These are phyloP conservation scores for Drosophila arawakana DNA, from an alignment of 1,140 invertebrate genomes.

Conservation along the genomic window DNA sequence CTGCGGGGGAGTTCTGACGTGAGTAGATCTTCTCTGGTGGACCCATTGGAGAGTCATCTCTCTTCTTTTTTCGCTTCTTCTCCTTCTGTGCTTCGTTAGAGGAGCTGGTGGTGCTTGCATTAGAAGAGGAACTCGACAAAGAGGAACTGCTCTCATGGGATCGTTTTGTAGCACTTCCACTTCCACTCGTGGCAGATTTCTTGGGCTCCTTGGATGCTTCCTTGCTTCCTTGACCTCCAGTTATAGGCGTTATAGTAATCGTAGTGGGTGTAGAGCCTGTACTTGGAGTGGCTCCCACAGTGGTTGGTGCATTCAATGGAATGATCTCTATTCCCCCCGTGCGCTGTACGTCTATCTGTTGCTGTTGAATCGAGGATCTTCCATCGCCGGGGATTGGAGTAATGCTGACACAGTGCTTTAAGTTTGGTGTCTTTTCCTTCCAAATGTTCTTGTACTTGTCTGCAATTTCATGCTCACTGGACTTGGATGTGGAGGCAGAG, in stretches of 20 bases:
- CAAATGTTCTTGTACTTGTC: constrained; percentile 83
- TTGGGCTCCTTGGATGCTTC: constrained; percentile 50
- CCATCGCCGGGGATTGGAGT: constrained; percentile 71
- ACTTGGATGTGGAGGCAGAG: constrained; percentile 19
- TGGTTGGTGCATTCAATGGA: constrained; percentile 82
- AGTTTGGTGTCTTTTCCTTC: constrained; percentile 78
- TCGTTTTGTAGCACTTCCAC: constrained; percentile 46
- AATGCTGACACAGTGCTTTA: constrained; percentile 76
- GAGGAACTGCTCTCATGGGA: constrained; percentile 54
- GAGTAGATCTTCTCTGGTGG: constrained; percentile 90
- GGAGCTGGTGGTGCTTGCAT: constrained; percentile 72
- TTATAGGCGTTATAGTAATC: constrained; percentile 93
- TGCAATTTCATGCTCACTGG: constrained; percentile 73
- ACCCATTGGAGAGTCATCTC: constrained; percentile 91
- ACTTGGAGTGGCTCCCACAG: constrained; percentile 31
- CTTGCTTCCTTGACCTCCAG: constrained; percentile 65
- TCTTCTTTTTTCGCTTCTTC: constrained; percentile 91
- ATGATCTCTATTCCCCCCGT: constrained; percentile 86
- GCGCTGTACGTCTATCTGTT: constrained; percentile 69
- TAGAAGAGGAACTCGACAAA: constrained; percentile 41
- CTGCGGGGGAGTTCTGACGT: constrained; percentile 77
- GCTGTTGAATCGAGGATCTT: constrained; percentile 29
- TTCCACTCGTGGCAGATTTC: constrained; percentile 21
- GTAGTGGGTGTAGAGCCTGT: constrained; percentile 68
- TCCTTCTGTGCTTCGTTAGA: constrained; percentile 87